Conservation (phyloP, 2,797 vertebrate genomes). For the Poeciliopsis infans region DNA sequence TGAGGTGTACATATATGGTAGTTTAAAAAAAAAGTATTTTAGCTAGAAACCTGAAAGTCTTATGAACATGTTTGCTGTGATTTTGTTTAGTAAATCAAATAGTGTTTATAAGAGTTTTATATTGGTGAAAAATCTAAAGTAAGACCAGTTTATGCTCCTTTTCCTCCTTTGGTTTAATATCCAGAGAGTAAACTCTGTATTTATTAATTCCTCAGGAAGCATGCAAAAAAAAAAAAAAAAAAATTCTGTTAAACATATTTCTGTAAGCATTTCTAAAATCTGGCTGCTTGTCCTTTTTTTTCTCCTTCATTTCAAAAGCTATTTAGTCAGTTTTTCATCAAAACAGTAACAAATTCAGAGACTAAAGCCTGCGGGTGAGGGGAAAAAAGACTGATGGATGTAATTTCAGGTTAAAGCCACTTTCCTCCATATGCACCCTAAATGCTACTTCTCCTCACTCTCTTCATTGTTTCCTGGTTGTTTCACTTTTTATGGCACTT, state of each 20-base stretch:
- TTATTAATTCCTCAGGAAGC: conserved; percentile 12
- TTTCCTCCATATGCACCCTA: conserved; percentile 41
- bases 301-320: background rate
- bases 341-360: background rate
- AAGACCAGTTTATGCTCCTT: conserved; percentile 20
- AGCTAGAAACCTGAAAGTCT: background rate
- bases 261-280: background rate
- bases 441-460: conserved; percentile 12
- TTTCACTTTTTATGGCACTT: conserved; percentile 56
- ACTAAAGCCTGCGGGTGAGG: background rate
- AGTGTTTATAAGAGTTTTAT: background rate
- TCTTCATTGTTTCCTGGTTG: conserved; percentile 15
- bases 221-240: background rate
- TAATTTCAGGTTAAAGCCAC: conserved; percentile 42
- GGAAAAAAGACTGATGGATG: conserved; percentile 15
- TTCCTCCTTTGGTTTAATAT: conserved; percentile 7
- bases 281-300: background rate
- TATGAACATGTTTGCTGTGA: conserved; percentile 7
- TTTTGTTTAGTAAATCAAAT: conserved; percentile 3
- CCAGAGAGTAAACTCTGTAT: conserved; percentile 8
- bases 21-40: conserved; percentile 2
- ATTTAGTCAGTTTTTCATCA: background rate
- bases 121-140: conserved; percentile 4
- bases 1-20: background rate
- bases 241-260: background rate